Percentiles rank a stretch among this genome's conserved stretches.
These are phyloP conservation scores for Dendropsophus ebraccatus DNA, from an alignment of 2,113 vertebrate species.

Conservation along the genomic window DNA sequence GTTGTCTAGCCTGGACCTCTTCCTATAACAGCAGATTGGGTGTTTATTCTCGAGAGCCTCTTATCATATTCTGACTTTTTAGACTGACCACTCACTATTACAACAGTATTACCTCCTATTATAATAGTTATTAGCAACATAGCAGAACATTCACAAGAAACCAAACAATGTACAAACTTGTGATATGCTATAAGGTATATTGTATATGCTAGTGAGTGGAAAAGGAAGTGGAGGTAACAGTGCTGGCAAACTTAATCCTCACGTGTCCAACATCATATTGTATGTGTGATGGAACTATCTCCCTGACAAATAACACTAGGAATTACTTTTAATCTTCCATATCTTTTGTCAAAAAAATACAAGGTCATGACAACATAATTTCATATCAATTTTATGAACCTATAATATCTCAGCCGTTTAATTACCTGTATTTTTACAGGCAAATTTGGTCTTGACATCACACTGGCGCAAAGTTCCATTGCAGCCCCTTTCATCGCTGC, in stretches of 20 bases:
- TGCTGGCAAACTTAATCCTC: too few species aligned
- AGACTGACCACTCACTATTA: not conserved
- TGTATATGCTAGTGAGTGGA: too few species aligned
- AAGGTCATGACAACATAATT: not conserved
- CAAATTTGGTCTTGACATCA: slow-evolving; percentile 93
- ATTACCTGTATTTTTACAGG: slow-evolving; percentile 89
- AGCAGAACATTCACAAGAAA: too few species aligned
- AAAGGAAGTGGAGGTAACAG: too few species aligned
- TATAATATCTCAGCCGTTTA: not conserved
- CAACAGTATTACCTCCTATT: not conserved
- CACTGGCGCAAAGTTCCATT: slow-evolving; percentile 87
- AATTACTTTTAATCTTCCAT: too few species aligned
- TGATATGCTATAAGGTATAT: too few species aligned
- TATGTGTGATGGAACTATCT: too few species aligned
- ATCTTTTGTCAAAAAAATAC: too few species aligned
- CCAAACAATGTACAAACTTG: too few species aligned
- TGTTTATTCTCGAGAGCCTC: not conserved
- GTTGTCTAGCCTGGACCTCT: not conserved
- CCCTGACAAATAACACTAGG: too few species aligned
- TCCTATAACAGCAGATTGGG: not conserved
- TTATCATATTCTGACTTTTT: not conserved
- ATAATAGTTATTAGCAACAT: not conserved
- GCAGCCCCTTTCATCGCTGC: slow-evolving; percentile 89
- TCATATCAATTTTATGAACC: not conserved
- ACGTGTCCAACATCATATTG: too few species aligned